Conservation (phyloP, 1,140 invertebrate genomes). For the Bombus picipes region DNA sequence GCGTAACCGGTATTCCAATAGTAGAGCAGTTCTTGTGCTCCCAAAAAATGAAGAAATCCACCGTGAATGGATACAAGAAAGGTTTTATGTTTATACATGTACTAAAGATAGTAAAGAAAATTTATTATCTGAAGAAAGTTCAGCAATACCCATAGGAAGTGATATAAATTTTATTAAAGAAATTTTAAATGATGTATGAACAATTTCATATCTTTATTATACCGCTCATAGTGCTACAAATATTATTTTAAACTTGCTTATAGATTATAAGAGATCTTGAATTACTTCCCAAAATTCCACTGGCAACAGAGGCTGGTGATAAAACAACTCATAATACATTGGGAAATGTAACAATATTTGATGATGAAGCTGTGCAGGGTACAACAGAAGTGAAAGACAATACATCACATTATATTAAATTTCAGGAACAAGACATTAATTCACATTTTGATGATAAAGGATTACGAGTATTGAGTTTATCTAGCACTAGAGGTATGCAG, state of each 20-base stretch:
- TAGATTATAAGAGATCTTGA: slow-evolving; percentile 58
- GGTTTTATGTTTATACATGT: slow-evolving; percentile 70
- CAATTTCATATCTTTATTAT: neutral
- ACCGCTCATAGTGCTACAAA: neutral
- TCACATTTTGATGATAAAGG: neutral
- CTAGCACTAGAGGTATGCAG: no score
- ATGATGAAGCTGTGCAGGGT: neutral
- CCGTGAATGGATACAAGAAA: slow-evolving; percentile 67
- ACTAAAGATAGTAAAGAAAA: slow-evolving; percentile 64
- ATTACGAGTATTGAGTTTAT: slow-evolving; percentile 24
- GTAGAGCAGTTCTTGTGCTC: slow-evolving; percentile 64
- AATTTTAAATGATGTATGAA: slow-evolving; percentile 63
- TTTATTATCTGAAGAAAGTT: slow-evolving; percentile 57
- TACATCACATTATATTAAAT: slow-evolving; percentile 42
- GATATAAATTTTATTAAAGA: slow-evolving; percentile 55
- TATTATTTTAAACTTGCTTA: slow-evolving; percentile 13
- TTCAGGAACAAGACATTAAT: slow-evolving; percentile 11
- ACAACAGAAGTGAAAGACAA: slow-evolving; percentile 36
- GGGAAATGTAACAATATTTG: slow-evolving; percentile 38
- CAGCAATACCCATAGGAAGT: slow-evolving; percentile 29
- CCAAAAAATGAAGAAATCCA: slow-evolving; percentile 67
- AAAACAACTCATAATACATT: slow-evolving; percentile 54
- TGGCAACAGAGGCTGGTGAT: slow-evolving; percentile 17
- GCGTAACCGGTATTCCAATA: slow-evolving; percentile 66
- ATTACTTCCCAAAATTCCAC: slow-evolving; percentile 28